These are phyloP conservation scores for Acromyrmex echinatior DNA, from an alignment of 1,140 invertebrate species.

Conservation along the genomic window DNA sequence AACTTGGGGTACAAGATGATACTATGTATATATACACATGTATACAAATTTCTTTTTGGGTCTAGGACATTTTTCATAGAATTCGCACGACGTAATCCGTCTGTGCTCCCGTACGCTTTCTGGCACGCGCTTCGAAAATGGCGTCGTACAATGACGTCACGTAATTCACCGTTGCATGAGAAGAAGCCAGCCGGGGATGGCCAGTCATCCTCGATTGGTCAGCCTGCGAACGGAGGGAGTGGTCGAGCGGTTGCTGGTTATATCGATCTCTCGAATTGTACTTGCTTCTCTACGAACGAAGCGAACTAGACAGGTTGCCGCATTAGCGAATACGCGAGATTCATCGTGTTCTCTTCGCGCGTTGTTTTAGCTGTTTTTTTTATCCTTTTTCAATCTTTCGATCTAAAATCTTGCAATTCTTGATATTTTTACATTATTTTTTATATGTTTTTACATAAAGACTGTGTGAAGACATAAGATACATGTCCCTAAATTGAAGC, in stretches of 20 bases:
- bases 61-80: constrained; percentile 65
- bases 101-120: constrained; percentile 71
- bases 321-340: constrained; percentile 65
- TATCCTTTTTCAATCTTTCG: constrained; percentile 21
- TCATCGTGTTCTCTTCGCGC: constrained; percentile 48
- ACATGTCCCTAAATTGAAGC: not conserved
- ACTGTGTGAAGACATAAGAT: not conserved
- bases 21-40: not conserved
- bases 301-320: constrained; percentile 64
- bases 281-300: constrained; percentile 62
- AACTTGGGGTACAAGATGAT: not conserved
- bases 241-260: constrained; percentile 81
- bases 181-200: constrained; percentile 81
- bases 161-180: constrained; percentile 76
- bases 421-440: not conserved
- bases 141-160: constrained; percentile 84
- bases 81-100: constrained; percentile 64
- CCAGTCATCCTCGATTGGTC: constrained; percentile 84
- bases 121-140: constrained; percentile 85
- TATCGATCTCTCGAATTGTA: constrained; percentile 83
- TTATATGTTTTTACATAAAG: not conserved
- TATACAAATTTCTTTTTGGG: constrained; percentile 43
- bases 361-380: constrained; percentile 13
- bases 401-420: constrained; percentile 11
- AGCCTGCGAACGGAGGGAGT: constrained; percentile 83